A percentile compares a stretch with the other conserved stretches of the same genome.
Evolutionary conservation across 2,888 invertebrate species (phyloP).

Genomic region (Rapana venosa): DNA sequence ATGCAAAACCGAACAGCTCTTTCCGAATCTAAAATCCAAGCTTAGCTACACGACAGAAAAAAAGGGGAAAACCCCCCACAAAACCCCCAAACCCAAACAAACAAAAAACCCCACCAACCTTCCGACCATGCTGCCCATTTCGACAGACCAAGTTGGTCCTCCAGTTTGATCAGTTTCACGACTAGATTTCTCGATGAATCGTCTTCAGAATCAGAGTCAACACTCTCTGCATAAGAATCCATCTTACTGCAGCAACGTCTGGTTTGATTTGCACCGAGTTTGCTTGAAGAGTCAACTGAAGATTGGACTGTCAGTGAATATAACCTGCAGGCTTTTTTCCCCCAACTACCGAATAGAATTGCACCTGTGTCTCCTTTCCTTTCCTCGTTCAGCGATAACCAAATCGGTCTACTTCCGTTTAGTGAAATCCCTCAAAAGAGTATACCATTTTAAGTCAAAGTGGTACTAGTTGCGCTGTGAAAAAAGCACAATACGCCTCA

Average conservation of each 20-base stretch:
- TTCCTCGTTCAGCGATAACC: no score
- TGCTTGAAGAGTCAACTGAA: neutral
- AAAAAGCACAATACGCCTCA: no score
- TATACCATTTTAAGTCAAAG: no score
- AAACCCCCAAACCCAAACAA: no score
- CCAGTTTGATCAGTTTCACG: neutral
- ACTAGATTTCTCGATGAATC: neutral
- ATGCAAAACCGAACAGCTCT: no score
- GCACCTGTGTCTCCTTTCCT: neutral
- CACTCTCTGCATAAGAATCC: neutral
- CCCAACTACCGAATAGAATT: neutral
- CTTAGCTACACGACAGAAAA: no score
- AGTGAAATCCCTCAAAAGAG: no score
- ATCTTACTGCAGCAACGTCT: neutral
- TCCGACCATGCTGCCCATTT: constrained; percentile 16
- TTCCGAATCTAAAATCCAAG: no score
- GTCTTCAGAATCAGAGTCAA: neutral
- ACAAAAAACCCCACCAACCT: neutral
- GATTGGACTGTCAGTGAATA: neutral
- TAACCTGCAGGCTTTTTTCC: neutral
- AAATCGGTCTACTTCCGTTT: no score
- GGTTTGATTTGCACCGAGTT: neutral
- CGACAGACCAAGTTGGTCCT: constrained; percentile 19
- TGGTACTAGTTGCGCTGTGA: no score
- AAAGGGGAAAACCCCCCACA: no score